A percentile compares a stretch with the other conserved stretches of the same genome.
These are phyloP conservation scores for Archips crataeganus DNA, from an alignment of 2,888 invertebrate genomes.

Conservation along the genomic window DNA sequence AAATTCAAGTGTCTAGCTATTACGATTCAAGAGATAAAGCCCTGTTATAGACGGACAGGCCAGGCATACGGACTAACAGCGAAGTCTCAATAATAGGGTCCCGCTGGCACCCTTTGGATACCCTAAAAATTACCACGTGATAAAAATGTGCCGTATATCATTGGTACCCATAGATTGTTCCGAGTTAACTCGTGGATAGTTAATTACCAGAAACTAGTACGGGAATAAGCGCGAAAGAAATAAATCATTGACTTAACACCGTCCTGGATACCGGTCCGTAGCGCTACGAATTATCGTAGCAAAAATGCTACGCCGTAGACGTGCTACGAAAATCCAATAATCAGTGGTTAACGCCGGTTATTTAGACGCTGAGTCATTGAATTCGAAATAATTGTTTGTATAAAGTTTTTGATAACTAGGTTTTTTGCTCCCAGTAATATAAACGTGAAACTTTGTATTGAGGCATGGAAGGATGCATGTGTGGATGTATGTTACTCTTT, in stretches of 20 bases:
- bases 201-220: neutral
- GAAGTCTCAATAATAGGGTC: too few relatives aligned
- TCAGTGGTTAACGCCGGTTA: neutral
- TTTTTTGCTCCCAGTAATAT: too few relatives aligned
- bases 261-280: neutral
- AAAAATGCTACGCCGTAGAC: neutral
- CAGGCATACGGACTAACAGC: too few relatives aligned
- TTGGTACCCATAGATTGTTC: neutral
- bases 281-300: conserved; percentile 13
- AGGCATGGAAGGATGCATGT: too few relatives aligned
- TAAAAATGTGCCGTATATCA: too few relatives aligned
- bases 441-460: too few relatives aligned
- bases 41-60: too few relatives aligned
- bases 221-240: neutral
- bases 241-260: neutral
- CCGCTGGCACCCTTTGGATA: too few relatives aligned
- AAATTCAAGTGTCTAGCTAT: too few relatives aligned
- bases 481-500: too few relatives aligned
- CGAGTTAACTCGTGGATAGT: neutral
- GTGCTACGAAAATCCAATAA: neutral
- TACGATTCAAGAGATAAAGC: too few relatives aligned
- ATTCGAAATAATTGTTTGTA: neutral
- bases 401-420: neutral
- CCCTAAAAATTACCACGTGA: too few relatives aligned
- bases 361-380: neutral